These are phyloP conservation scores for Ahaetulla prasina DNA, from an alignment of 2,113 vertebrate species.

Conservation along the genomic window DNA sequence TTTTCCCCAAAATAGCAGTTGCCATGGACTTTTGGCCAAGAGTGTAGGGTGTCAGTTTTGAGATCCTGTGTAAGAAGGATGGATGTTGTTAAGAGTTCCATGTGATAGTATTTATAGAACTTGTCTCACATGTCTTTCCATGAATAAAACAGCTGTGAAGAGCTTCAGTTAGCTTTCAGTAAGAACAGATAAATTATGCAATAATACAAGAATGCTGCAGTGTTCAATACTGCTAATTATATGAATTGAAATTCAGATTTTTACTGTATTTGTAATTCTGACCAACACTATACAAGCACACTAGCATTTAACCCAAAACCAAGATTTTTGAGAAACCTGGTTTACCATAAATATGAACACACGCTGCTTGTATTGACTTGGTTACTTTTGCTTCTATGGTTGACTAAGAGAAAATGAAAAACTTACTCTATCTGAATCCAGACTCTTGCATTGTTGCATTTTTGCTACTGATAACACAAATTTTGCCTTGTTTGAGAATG, in stretches of 20 bases:
- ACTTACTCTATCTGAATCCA: neutral
- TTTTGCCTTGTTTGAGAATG: neutral
- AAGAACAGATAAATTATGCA: neutral
- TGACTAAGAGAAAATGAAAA: neutral
- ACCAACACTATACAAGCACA: neutral
- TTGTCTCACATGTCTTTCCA: slow-evolving; percentile 61
- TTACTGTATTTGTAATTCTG: neutral
- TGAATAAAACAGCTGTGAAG: slow-evolving; percentile 56
- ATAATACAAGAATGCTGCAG: neutral
- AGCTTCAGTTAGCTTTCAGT: slow-evolving; percentile 39
- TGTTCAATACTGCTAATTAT: neutral
- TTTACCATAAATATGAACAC: neutral
- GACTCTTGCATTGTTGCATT: neutral
- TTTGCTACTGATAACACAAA: neutral
- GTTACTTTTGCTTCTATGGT: neutral
- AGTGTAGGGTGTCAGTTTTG: slow-evolving; percentile 44
- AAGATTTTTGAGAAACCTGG: neutral
- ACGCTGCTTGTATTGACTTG: neutral
- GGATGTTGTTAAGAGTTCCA: slow-evolving; percentile 52
- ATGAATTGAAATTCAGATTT: neutral
- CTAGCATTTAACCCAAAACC: neutral
- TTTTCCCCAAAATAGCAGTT: slow-evolving; percentile 45
- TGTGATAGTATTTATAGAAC: slow-evolving; percentile 62
- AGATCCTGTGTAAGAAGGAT: slow-evolving; percentile 50
- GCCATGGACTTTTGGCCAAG: slow-evolving; percentile 44